A percentile compares a stretch with the other conserved stretches of the same genome.
Evolutionary conservation across 1,140 invertebrate species (phyloP).

Genomic region (Cyphomyrmex costatus): DNA sequence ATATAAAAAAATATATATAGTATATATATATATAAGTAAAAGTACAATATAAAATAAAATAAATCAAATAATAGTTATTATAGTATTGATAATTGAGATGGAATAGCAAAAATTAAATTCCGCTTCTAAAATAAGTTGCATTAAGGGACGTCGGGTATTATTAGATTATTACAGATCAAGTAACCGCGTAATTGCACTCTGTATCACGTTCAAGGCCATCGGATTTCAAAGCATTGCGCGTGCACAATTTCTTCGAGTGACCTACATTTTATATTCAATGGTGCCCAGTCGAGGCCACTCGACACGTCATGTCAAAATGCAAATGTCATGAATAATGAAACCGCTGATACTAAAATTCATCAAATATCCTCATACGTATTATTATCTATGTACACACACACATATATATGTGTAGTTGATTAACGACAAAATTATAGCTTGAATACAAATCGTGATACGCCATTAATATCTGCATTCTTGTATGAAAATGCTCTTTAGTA

Average conservation of each 20-base stretch:
- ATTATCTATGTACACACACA: background rate
- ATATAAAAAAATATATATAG: background rate
- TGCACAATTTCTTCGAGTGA: conserved; percentile 62
- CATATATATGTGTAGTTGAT: background rate
- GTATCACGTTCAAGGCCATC: conserved; percentile 64
- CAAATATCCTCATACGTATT: background rate
- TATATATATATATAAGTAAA: background rate
- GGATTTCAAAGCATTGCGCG: conserved; percentile 37
- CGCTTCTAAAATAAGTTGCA: background rate
- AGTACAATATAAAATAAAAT: background rate
- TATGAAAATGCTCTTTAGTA: background rate
- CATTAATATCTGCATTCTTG: background rate
- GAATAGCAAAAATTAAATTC: background rate
- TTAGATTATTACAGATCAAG: conserved; percentile 12
- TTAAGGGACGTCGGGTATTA: background rate
- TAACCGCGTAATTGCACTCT: conserved; percentile 53
- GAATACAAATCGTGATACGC: background rate
- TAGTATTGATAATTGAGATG: background rate
- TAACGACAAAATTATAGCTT: conserved; percentile 14
- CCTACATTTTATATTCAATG: conserved; percentile 63
- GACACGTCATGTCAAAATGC: conserved; percentile 35
- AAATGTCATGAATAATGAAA: conserved; percentile 57
- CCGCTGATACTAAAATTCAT: conserved; percentile 5
- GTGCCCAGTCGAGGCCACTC: conserved; percentile 42
- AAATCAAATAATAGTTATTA: conserved; percentile 17